Evolutionary conservation across 2,797 vertebrate species (phyloP), one percentile per base, ranked within the genome.

Genomic region (Bradypodion ventrale): DNA sequence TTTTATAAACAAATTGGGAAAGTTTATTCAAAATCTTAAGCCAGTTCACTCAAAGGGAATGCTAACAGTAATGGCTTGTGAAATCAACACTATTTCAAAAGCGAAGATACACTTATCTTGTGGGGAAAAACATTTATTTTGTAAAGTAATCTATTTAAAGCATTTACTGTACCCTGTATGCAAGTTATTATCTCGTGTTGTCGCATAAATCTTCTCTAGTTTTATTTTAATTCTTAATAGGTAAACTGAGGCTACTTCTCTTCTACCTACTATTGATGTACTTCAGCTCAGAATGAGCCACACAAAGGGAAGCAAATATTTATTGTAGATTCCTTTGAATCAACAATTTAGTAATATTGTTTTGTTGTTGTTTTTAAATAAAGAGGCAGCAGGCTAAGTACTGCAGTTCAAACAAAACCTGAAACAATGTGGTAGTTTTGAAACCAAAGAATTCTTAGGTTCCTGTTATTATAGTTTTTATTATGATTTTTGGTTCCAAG

Each of bases 291-390:
- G 90, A 93, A 88, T 87, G 89, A 94, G 89, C 83, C 92, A 91
- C 91, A 93, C 86, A 87, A 96, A 91, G 92, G 87, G 94, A 92
- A 93, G 60, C 89, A 94, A 94, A 85, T 95, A 95, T 94, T 94
- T 93, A 94, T 94, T 94, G 93, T 84, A 89, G 92, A 93, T 94
- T 90, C 87, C 91, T 93, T 90, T 90, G 92, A 95, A 93, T 95
- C 90, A 89, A 92, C 90, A 90, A 85, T 91, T 93, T 93, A 75
- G 46, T 91, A 89, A 90, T 29, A 78, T 29, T n/a, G 40, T 25
- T 93, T 73, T 82, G 88, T 89, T 84, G 83, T 83, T 69, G 90
- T 94, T 94, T 93, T 87, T 94, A 94, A 95, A 93, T 93, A 93
- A 95, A 94, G 21, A 42, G 37, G 89, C 89, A 92, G 91, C 88